A percentile compares a stretch with the other conserved stretches of the same genome.
These are phyloP conservation scores for Caiman crocodilus DNA, from an alignment of 2,797 vertebrate genomes.

Conservation along the genomic window DNA sequence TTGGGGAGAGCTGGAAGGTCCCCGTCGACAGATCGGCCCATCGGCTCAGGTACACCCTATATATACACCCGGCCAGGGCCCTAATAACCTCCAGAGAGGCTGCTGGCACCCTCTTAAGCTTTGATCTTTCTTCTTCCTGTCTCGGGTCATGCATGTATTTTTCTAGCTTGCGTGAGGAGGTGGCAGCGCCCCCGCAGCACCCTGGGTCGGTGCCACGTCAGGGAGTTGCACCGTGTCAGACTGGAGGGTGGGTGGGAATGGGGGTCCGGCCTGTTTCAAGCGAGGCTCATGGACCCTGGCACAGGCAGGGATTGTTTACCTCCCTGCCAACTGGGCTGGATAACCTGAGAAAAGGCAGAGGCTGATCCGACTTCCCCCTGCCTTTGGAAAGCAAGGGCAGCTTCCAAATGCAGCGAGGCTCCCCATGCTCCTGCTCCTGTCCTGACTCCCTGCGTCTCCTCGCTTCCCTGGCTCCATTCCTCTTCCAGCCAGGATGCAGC, in stretches of 20 bases:
- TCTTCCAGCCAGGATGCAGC: background rate
- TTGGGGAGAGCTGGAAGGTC: slow-evolving; percentile 88
- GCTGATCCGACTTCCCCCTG: background rate
- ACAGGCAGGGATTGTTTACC: background rate
- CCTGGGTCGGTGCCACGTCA: background rate
- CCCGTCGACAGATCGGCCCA: slow-evolving; percentile 45
- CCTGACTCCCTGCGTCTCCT: background rate
- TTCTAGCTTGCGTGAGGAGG: background rate
- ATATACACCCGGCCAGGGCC: background rate
- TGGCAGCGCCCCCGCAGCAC: background rate
- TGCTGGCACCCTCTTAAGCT: background rate
- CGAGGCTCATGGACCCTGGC: background rate
- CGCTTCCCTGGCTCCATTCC: background rate
- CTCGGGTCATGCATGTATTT: background rate
- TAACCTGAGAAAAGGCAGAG: background rate
- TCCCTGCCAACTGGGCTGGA: background rate
- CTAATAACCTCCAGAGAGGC: background rate
- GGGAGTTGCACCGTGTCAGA: background rate
- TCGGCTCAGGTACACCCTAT: slow-evolving; percentile 63
- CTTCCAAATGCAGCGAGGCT: background rate
- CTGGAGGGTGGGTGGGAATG: background rate
- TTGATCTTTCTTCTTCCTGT: background rate
- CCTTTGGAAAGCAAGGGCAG: background rate
- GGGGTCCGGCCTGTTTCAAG: background rate
- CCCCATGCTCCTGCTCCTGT: background rate